Conservation (phyloP, 2,113 vertebrate genomes). For the Pollimyrus isidori region DNA sequence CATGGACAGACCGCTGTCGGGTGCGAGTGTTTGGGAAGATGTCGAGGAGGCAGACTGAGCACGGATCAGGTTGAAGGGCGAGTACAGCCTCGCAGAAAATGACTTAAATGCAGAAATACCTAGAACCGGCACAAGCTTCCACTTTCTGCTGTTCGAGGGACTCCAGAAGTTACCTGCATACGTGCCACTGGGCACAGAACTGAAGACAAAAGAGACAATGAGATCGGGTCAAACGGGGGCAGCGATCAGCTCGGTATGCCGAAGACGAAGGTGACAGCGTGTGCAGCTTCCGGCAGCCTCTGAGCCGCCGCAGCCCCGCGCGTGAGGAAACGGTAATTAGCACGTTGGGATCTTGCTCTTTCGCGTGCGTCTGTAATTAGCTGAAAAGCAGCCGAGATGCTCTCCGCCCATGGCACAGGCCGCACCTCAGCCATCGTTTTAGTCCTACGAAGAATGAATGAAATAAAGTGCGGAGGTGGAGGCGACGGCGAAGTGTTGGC, state of each 20-base stretch:
- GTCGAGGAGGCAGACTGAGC: background rate
- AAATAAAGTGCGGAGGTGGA: background rate
- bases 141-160: background rate
- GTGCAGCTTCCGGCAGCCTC: conserved; percentile 30
- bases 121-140: background rate
- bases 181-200: background rate
- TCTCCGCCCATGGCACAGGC: conserved; percentile 23
- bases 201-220: background rate
- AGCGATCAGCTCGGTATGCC: no score
- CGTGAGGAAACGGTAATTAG: conserved; percentile 30
- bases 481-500: conserved; percentile 39
- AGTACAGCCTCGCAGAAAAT: background rate
- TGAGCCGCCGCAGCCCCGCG: background rate
- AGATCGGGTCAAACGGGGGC: background rate
- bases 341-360: conserved; percentile 26
- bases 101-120: background rate
- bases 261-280: conserved; percentile 34
- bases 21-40: background rate
- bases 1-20: background rate
- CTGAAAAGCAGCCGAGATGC: conserved; percentile 14
- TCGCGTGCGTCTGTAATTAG: conserved; percentile 36
- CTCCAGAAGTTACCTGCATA: background rate
- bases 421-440: conserved; percentile 22
- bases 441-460: conserved; percentile 12
- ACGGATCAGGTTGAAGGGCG: background rate